Evolutionary conservation across 2,888 invertebrate genomes (phyloP).

Genomic region (Cyaniris semiargus): DNA sequence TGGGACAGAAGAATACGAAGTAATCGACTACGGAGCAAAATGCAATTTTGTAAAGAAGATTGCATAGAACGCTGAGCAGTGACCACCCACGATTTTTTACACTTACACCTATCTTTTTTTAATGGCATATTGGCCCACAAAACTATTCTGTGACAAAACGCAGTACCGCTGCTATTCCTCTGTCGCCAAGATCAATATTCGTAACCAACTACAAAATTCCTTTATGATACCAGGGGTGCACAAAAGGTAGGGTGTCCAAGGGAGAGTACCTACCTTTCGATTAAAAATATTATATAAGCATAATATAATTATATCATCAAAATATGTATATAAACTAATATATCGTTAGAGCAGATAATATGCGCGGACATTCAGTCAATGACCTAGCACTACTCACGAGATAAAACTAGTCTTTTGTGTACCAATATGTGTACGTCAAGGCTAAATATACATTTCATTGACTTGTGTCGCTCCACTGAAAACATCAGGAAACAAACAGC

Average conservation of each 20-base stretch:
- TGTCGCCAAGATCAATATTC: background rate
- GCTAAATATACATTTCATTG: conserved; percentile 30
- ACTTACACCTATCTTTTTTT: background rate
- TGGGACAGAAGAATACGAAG: background rate
- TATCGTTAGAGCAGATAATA: conserved; percentile 5
- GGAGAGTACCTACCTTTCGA: no score
- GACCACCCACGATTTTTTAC: background rate
- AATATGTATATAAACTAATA: background rate
- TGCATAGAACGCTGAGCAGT: background rate
- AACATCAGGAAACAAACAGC: conserved; percentile 10
- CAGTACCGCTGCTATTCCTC: background rate
- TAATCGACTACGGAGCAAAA: background rate
- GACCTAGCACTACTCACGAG: conserved; percentile 25
- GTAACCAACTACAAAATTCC: background rate
- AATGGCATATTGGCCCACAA: background rate
- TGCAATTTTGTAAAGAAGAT: background rate
- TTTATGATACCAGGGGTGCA: background rate
- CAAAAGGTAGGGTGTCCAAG: no score
- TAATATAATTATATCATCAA: background rate
- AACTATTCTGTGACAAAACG: no score
- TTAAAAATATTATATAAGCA: background rate
- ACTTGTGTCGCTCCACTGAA: conserved; percentile 18
- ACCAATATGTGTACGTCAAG: conserved; percentile 27
- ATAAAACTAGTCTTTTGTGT: conserved; percentile 24
- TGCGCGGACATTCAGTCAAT: conserved; percentile 27